phyloP scores from a whole-genome alignment of 2,113 vertebrate species.

The Oreochromis tanganicae region DNA sequence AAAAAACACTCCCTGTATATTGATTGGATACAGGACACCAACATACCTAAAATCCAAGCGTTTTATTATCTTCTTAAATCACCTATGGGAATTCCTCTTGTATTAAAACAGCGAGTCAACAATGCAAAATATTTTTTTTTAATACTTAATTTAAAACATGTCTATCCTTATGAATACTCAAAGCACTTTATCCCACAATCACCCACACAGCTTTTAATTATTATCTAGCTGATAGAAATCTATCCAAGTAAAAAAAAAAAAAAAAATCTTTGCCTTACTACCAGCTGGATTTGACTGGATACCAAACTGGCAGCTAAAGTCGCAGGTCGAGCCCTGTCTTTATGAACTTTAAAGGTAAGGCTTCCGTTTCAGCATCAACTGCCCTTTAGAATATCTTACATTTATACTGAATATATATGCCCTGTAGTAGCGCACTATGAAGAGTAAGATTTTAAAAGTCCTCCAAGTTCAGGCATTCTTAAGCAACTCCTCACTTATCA shows the following conservation, averaged over 20 bases:
- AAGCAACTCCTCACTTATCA: slow-evolving; percentile 31
- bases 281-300: not conserved
- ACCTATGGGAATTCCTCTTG: not conserved
- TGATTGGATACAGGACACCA: not conserved
- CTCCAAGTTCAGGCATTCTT: slow-evolving; percentile 18
- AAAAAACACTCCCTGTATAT: not conserved
- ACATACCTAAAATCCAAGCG: not conserved
- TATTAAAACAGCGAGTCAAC: not conserved
- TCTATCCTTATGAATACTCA: not conserved
- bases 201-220: not conserved
- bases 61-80: not conserved
- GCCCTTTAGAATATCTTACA: not conserved
- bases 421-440: not conserved
- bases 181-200: not conserved
- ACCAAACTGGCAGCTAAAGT: not conserved
- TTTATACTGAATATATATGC: not conserved
- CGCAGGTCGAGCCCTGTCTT: not conserved
- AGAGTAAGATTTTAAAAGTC: slow-evolving; percentile 22
- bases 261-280: not conserved
- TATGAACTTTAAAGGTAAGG: not conserved
- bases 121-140: not conserved
- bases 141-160: not conserved
- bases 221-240: not conserved
- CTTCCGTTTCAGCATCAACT: not conserved
- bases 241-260: not conserved